Conservation (phyloP, 1,140 invertebrate genomes). For the Aphelinus atriplicis region DNA sequence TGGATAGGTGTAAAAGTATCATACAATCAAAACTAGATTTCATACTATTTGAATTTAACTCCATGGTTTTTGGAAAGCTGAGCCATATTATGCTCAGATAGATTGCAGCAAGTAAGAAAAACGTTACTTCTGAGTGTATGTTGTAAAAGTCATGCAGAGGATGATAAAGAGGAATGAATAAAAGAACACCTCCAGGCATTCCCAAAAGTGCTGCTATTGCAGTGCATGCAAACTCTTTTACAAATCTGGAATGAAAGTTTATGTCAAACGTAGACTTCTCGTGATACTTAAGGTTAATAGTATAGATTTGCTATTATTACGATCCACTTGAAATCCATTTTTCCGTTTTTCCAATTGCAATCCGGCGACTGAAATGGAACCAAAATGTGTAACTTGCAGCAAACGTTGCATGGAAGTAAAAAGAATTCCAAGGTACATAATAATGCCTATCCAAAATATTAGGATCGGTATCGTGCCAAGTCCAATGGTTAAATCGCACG, state of each 20-base stretch:
- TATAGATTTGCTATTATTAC: conserved; percentile 12
- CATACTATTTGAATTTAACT: background rate
- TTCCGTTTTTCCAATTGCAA: conserved; percentile 65
- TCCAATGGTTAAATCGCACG: conserved; percentile 85
- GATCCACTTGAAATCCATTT: conserved; percentile 59
- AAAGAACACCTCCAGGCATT: conserved; percentile 75
- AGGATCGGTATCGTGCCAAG: conserved; percentile 87
- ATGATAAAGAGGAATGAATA: conserved; percentile 80
- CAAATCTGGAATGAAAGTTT: conserved; percentile 62
- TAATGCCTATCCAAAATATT: conserved; percentile 83
- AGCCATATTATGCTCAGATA: conserved; percentile 70
- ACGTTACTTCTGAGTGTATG: conserved; percentile 78
- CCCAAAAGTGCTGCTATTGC: conserved; percentile 71
- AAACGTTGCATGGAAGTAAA: conserved; percentile 84
- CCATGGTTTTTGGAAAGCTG: conserved; percentile 47
- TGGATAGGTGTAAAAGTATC: conserved; percentile 26
- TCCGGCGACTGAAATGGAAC: conserved; percentile 70
- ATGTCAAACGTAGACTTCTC: background rate
- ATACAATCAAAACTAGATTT: conserved; percentile 18
- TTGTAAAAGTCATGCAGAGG: conserved; percentile 75
- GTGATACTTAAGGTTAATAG: background rate
- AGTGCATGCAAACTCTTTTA: conserved; percentile 69
- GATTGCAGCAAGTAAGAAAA: conserved; percentile 72
- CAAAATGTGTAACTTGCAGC: conserved; percentile 77
- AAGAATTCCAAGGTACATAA: conserved; percentile 82